A percentile compares a stretch with the other conserved stretches of the same genome.
Conservation (phyloP, 2,888 invertebrate species). For the Ommatoiulus sabulosus region DNA sequence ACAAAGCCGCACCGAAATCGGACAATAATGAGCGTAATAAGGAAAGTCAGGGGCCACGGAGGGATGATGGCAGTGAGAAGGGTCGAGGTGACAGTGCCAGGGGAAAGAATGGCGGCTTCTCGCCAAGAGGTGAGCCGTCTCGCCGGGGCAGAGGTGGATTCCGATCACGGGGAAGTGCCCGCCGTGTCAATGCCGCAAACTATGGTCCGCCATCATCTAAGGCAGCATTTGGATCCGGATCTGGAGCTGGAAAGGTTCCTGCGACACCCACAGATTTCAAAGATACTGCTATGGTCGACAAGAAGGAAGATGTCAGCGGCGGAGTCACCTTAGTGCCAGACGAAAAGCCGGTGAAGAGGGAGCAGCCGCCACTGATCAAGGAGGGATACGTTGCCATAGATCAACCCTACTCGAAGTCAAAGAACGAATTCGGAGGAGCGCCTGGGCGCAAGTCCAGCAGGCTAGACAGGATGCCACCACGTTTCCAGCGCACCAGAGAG, state of each 20-base stretch:
- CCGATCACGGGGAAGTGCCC: conserved; percentile 65
- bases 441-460: conserved; percentile 58
- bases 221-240: conserved; percentile 74
- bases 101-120: conserved; percentile 75
- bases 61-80: conserved; percentile 42
- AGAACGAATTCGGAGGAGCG: conserved; percentile 53
- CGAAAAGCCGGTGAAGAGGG: conserved; percentile 64
- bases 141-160: conserved; percentile 82
- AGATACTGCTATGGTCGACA: conserved; percentile 76
- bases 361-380: conserved; percentile 66
- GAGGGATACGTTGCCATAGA: conserved; percentile 9
- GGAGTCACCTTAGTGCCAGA: conserved; percentile 66
- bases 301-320: conserved; percentile 80
- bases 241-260: conserved; percentile 62
- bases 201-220: conserved; percentile 86
- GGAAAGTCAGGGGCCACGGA: background rate
- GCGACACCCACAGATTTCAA: conserved; percentile 61
- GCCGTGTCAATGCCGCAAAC: conserved; percentile 71
- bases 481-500: conserved; percentile 61
- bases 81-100: background rate
- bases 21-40: background rate
- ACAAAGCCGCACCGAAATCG: background rate
- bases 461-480: conserved; percentile 62
- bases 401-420: background rate
- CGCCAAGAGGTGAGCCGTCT: conserved; percentile 89